Percentiles rank a stretch among this genome's conserved stretches.
Evolutionary conservation across 1,140 invertebrate species (phyloP).

Genomic region (Phortica variegata): DNA sequence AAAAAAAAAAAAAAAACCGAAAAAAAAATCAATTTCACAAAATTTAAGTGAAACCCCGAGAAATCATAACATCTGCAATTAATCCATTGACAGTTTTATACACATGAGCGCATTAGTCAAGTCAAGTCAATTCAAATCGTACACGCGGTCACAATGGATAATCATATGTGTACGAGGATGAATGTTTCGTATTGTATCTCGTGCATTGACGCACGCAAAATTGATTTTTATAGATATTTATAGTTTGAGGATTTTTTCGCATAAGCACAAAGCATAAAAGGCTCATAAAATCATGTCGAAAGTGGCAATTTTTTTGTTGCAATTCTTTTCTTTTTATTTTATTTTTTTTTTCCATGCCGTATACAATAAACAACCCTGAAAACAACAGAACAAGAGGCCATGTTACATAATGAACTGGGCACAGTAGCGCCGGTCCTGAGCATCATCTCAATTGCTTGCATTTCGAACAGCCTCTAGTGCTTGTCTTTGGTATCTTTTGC

Average conservation of each 20-base stretch:
- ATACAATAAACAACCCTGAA: constrained; percentile 34
- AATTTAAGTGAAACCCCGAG: too few species aligned
- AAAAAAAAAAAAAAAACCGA: constrained; percentile 5
- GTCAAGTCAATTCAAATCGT: constrained; percentile 18
- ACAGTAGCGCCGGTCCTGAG: too few species aligned
- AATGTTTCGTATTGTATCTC: too few species aligned
- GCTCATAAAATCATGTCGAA: constrained; percentile 10
- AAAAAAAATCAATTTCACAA: too few species aligned
- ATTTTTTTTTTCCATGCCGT: constrained; percentile 13
- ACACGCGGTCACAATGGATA: too few species aligned
- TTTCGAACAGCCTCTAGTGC: too few species aligned
- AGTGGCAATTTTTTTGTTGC: constrained; percentile 38
- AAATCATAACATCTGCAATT: constrained; percentile 53
- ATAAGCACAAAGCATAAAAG: constrained; percentile 36
- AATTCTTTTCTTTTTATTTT: constrained; percentile 21
- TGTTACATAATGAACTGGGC: constrained; percentile 40
- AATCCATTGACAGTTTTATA: constrained; percentile 29
- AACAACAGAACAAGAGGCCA: constrained; percentile 1
- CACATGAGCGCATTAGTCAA: constrained; percentile 13
- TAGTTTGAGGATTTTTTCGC: constrained; percentile 51
- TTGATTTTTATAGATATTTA: constrained; percentile 55
- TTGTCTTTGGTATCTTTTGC: too few species aligned
- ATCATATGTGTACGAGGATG: too few species aligned
- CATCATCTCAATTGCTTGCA: too few species aligned
- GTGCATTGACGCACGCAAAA: constrained; percentile 49